phyloP scores from a whole-genome alignment of 2,113 vertebrate species.

The Tylochromis polylepis region DNA sequence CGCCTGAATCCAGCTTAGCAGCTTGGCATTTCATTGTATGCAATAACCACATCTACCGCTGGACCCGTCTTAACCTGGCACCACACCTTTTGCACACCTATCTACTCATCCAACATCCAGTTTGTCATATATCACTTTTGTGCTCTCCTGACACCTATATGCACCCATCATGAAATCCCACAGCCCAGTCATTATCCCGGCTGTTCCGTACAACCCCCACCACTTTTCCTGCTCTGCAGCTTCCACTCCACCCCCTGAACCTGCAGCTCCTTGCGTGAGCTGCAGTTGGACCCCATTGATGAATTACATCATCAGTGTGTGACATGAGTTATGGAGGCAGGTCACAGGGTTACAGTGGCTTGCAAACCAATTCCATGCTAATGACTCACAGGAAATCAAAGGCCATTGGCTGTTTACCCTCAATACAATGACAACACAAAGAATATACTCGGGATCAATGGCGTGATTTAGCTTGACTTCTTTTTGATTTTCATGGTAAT shows the following conservation, averaged over 20 bases:
- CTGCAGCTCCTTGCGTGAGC: slow-evolving; percentile 37
- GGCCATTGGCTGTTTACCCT: slow-evolving; percentile 63
- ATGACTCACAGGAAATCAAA: slow-evolving; percentile 74
- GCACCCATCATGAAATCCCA: slow-evolving; percentile 51
- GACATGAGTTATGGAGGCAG: slow-evolving; percentile 73
- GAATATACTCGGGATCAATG: slow-evolving; percentile 34
- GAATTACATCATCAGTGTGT: slow-evolving; percentile 80
- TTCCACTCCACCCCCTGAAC: slow-evolving; percentile 21
- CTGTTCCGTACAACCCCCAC: slow-evolving; percentile 16
- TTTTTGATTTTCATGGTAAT: not conserved
- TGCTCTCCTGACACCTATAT: slow-evolving; percentile 47
- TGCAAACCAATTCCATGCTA: slow-evolving; percentile 75
- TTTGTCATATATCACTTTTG: slow-evolving; percentile 43
- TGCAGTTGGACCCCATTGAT: slow-evolving; percentile 68
- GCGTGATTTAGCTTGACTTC: not conserved
- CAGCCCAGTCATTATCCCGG: slow-evolving; percentile 50
- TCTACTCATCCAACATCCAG: slow-evolving; percentile 31
- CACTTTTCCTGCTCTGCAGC: slow-evolving; percentile 7
- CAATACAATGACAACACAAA: slow-evolving; percentile 40
- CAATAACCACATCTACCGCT: slow-evolving; percentile 32
- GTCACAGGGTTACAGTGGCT: slow-evolving; percentile 67
- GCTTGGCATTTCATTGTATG: slow-evolving; percentile 34
- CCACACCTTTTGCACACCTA: slow-evolving; percentile 17
- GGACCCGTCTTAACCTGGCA: slow-evolving; percentile 1
- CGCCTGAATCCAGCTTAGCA: slow-evolving; percentile 27